A percentile compares a stretch with the other conserved stretches of the same genome.
These are phyloP conservation scores for Thomomys bottae DNA, from an alignment of 2,113 vertebrate species.

Conservation along the genomic window DNA sequence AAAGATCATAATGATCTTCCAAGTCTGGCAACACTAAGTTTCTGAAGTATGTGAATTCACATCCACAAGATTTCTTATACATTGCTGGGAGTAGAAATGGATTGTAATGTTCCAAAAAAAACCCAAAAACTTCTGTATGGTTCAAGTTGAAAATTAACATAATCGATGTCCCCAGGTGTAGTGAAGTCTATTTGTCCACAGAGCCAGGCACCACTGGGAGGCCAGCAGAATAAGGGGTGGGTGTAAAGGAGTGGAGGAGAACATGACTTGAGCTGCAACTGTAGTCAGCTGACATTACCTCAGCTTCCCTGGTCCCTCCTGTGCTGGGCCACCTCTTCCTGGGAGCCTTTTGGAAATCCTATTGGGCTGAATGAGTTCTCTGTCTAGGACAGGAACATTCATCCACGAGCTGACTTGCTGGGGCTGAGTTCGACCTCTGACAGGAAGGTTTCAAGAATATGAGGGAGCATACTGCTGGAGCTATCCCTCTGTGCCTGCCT, in stretches of 20 bases:
- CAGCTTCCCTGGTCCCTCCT: neutral
- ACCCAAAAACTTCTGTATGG: slow-evolving; percentile 18
- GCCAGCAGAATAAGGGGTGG: neutral
- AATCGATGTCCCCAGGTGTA: neutral
- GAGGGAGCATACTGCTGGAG: slow-evolving; percentile 47
- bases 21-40: neutral
- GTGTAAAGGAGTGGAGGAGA: neutral
- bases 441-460: slow-evolving; percentile 50
- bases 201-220: neutral
- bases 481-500: neutral
- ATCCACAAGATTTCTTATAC: neutral
- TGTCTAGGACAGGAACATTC: slow-evolving; percentile 63
- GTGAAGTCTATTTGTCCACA: neutral
- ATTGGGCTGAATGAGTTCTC: slow-evolving; percentile 65
- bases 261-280: slow-evolving; percentile 9
- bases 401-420: slow-evolving; percentile 50
- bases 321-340: slow-evolving; percentile 49
- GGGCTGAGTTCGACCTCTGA: slow-evolving; percentile 50
- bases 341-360: slow-evolving; percentile 61
- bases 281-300: slow-evolving; percentile 32
- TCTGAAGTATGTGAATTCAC: neutral
- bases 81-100: neutral
- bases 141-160: slow-evolving; percentile 19
- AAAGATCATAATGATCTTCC: neutral
- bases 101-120: no score